Conservation (phyloP, 2,797 vertebrate genomes). For the Alexandromys oeconomus region DNA sequence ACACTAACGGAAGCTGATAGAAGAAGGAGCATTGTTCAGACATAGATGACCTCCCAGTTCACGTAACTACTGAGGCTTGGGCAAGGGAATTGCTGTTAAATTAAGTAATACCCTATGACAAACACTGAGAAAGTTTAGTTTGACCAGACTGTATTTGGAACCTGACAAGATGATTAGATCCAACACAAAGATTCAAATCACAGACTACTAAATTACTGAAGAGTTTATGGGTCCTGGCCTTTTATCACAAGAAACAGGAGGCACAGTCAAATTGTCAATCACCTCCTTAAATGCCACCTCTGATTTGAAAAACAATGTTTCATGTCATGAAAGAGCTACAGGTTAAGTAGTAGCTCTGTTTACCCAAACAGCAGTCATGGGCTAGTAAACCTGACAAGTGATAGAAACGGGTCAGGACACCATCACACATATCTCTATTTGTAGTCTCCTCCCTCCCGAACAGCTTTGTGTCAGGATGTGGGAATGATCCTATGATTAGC, state of each 20-base stretch:
- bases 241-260: constrained; percentile 76
- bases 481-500: constrained; percentile 56
- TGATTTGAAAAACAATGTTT: constrained; percentile 64
- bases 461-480: constrained; percentile 75
- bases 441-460: constrained; percentile 61
- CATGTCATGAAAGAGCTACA: constrained; percentile 33
- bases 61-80: constrained; percentile 27
- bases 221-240: constrained; percentile 66
- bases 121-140: constrained; percentile 65
- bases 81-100: constrained; percentile 41
- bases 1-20: constrained; percentile 20
- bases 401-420: constrained; percentile 28
- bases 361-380: neutral
- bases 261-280: constrained; percentile 45
- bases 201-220: constrained; percentile 80
- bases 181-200: constrained; percentile 85
- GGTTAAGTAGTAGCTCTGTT: constrained; percentile 53
- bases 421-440: constrained; percentile 26
- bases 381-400: constrained; percentile 48
- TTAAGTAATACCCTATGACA: constrained; percentile 59
- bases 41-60: constrained; percentile 21
- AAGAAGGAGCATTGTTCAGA: neutral
- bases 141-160: constrained; percentile 78
- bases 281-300: constrained; percentile 44
- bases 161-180: constrained; percentile 82